Evolutionary conservation across 1,140 invertebrate species (phyloP).

Genomic region (Bombus ignitus): DNA sequence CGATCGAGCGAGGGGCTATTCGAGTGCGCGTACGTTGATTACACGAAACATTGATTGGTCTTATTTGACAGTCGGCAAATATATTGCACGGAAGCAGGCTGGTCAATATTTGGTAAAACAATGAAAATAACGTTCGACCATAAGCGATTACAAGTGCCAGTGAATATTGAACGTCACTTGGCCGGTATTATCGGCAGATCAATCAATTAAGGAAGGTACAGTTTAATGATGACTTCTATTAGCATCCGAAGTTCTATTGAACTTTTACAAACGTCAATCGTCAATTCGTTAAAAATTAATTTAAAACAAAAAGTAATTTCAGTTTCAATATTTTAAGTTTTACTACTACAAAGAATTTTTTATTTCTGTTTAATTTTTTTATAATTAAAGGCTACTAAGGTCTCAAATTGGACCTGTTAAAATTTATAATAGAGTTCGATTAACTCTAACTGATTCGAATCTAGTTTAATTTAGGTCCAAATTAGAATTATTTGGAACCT

Average conservation of each 20-base stretch:
- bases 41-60: conserved; percentile 51
- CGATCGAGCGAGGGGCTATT: neutral
- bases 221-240: conserved; percentile 19
- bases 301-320: too few relatives aligned
- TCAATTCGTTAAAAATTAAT: neutral
- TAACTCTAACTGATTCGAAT: too few relatives aligned
- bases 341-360: too few relatives aligned
- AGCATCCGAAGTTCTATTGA: neutral
- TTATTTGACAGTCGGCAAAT: conserved; percentile 47
- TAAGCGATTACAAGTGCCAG: conserved; percentile 20
- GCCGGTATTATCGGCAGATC: conserved; percentile 20
- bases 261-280: too few relatives aligned
- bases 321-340: too few relatives aligned
- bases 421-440: too few relatives aligned
- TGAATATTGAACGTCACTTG: conserved; percentile 26
- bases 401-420: too few relatives aligned
- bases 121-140: conserved; percentile 42
- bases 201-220: conserved; percentile 14
- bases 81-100: conserved; percentile 32
- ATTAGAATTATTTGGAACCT: too few relatives aligned
- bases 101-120: conserved; percentile 47
- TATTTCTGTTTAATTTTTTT: too few relatives aligned
- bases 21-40: conserved; percentile 26
- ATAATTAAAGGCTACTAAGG: too few relatives aligned
- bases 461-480: too few relatives aligned